phyloP scores from a whole-genome alignment of 2,797 vertebrate genomes.

The Chloroceryle inda region DNA sequence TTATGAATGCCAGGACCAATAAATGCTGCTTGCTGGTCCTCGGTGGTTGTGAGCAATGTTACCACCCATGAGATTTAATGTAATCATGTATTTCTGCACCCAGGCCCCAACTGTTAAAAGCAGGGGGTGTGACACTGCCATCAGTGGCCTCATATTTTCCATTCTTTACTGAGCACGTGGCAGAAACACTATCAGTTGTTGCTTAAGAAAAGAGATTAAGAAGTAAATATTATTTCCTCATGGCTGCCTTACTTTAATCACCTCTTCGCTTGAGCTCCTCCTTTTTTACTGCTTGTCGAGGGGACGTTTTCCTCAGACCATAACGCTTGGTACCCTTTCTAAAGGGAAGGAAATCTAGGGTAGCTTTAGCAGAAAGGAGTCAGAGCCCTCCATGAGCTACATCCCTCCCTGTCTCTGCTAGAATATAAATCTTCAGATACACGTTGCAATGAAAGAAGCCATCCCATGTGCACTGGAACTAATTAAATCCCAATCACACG shows the following conservation, averaged over 20 bases:
- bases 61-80: not conserved
- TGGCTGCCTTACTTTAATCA: not conserved
- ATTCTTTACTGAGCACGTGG: not conserved
- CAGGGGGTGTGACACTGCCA: not conserved
- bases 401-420: not conserved
- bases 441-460: constrained; percentile 26
- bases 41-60: not conserved
- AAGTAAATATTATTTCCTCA: not conserved
- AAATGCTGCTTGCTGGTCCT: not conserved
- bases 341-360: not conserved
- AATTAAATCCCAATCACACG: constrained; percentile 4
- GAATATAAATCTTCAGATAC: constrained; percentile 35
- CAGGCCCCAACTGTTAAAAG: not conserved
- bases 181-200: not conserved
- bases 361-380: not conserved
- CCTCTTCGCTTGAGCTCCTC: not conserved
- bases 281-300: not conserved
- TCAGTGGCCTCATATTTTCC: not conserved
- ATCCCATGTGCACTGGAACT: not conserved
- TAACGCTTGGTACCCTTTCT: accelerated
- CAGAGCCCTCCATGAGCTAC: not conserved
- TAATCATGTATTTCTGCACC: not conserved
- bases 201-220: not conserved
- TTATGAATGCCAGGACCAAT: not conserved
- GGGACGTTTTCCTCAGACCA: not conserved